These are phyloP conservation scores for Apantesis nais DNA, from an alignment of 2,888 invertebrate genomes.

Conservation along the genomic window DNA sequence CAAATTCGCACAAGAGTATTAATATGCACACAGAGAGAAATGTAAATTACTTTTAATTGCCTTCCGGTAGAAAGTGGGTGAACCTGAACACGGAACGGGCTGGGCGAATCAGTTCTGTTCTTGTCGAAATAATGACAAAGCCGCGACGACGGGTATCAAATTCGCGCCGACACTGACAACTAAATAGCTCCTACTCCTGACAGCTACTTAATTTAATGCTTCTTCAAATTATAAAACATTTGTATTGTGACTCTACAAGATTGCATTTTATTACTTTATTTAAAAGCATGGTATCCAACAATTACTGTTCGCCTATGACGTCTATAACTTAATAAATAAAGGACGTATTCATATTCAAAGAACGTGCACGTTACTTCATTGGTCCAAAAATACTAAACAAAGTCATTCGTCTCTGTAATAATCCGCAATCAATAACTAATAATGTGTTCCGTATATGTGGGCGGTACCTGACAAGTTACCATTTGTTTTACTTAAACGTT, in stretches of 20 bases:
- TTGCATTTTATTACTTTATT: background rate
- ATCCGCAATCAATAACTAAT: slow-evolving; percentile 68
- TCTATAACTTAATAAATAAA: background rate
- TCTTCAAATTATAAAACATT: background rate
- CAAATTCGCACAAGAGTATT: slow-evolving; percentile 62
- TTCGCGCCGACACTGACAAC: slow-evolving; percentile 42
- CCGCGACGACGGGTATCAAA: slow-evolving; percentile 54
- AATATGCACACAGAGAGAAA: slow-evolving; percentile 74
- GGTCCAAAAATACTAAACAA: slow-evolving; percentile 47
- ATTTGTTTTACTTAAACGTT: slow-evolving; percentile 78
- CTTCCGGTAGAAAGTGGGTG: slow-evolving; percentile 84
- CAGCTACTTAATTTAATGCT: background rate
- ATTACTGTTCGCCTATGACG: background rate
- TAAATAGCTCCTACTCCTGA: slow-evolving; percentile 5
- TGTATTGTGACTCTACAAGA: background rate
- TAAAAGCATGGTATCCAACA: no score
- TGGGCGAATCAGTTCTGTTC: slow-evolving; percentile 68
- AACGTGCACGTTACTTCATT: slow-evolving; percentile 38
- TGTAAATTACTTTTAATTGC: slow-evolving; percentile 83
- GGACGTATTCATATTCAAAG: background rate
- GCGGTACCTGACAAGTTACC: slow-evolving; percentile 62
- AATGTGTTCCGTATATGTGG: slow-evolving; percentile 66
- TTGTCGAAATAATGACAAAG: slow-evolving; percentile 74
- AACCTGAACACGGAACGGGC: slow-evolving; percentile 73
- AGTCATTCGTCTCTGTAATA: slow-evolving; percentile 54